A percentile compares a stretch with the other conserved stretches of the same genome.
Evolutionary conservation across 2,113 vertebrate species (phyloP).

Genomic region (Pipa parva): DNA sequence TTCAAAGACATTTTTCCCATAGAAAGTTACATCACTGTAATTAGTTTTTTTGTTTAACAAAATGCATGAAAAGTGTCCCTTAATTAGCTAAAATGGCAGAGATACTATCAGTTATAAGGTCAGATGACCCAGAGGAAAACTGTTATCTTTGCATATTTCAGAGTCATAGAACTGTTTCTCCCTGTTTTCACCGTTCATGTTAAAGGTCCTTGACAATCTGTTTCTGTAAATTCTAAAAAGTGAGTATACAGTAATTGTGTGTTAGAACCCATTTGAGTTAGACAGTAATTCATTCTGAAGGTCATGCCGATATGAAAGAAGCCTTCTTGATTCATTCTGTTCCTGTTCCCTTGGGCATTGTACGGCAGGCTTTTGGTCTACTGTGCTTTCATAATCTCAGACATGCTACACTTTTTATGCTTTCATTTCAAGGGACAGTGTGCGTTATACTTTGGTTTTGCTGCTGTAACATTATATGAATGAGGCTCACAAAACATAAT

Average conservation of each 20-base stretch:
- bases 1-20: constrained; percentile 36
- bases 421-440: background rate
- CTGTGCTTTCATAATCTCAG: background rate
- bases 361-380: background rate
- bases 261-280: background rate
- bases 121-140: constrained; percentile 32
- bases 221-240: constrained; percentile 3
- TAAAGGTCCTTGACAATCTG: background rate
- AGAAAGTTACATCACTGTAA: constrained; percentile 23
- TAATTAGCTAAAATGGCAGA: constrained; percentile 43
- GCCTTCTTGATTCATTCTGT: background rate
- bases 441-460: background rate
- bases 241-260: constrained; percentile 1
- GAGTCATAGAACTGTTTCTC: constrained; percentile 34
- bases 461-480: background rate
- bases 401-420: background rate
- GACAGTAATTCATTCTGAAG: constrained; percentile 4
- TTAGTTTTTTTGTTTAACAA: constrained; percentile 39
- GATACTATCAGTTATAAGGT: constrained; percentile 36
- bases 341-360: background rate
- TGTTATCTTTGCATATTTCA: background rate
- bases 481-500: background rate
- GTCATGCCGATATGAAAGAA: constrained; percentile 5
- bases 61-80: constrained; percentile 30
- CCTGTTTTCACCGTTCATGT: constrained; percentile 21